Base-by-base conservation (phyloP, 2,797 vertebrate genomes). In the Muraenolepis orangiensis region DNA sequence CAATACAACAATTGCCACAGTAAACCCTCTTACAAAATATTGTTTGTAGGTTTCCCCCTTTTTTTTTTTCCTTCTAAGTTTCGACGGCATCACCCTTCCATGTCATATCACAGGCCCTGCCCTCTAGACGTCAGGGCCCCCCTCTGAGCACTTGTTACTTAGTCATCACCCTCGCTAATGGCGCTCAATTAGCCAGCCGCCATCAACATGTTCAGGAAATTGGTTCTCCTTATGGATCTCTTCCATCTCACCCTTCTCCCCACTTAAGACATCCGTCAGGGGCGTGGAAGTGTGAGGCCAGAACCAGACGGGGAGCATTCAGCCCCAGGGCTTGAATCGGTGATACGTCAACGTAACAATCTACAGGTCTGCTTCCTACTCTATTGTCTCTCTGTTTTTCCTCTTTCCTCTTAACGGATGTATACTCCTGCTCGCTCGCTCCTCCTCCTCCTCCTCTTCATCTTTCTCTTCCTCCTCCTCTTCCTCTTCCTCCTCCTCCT, bases 171-270 rank as follows among this genome's bases (percentile, higher is more conserved):
- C 36, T 1, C n/a, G 20, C 30, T 84, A 87, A 90, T 84, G 77
- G 68, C 69, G 57, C 46, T 81, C 74, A 81, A 81, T 87, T 85
- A 85, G 69, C 6, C 18, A n/a, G 28, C 40, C 69, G n/a, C 42
- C 34, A 42, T 70, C 51, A 51, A 67, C 71, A 78, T 20, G 46
- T 20, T 51, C 3, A 51, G 46, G 64, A 73, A 86, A 76, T 79
- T 81, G 0, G 80, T 66, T n/a, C 34, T 20, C 71, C 3, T 72
- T 76, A 82, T 78, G 71, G 73, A 78, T 86, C 74, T 66, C 69
- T 71, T 13, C 31, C 66, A 76, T 71, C 64, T 78, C 10, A 6
- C 46, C 26, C 3, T 1, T 69, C 61, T 71, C 46, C 72, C 57
- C 38, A 7, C 28, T 32, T 51, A 11, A 69, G 23, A 66, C 72